Conservation (phyloP, 1,140 invertebrate species). For the Phenacoccus solenopsis region DNA sequence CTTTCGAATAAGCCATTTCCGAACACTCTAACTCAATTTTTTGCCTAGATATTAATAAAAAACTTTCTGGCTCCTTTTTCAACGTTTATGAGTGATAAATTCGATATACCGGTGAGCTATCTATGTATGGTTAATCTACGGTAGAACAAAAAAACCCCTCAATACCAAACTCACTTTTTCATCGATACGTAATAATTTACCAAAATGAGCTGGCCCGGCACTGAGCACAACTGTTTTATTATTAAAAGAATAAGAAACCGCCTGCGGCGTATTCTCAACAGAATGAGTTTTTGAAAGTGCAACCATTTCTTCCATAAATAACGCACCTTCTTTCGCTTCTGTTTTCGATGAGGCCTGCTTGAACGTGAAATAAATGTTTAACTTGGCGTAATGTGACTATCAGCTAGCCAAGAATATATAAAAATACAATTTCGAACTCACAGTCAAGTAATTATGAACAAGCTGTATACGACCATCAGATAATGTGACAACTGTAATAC, state of each 20-base stretch:
- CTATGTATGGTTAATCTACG: no score
- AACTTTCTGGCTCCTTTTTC: no score
- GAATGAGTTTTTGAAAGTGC: constrained; percentile 67
- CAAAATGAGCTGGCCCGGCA: constrained; percentile 88
- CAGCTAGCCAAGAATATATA: neutral
- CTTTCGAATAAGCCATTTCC: no score
- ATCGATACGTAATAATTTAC: constrained; percentile 50
- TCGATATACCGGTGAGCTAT: no score
- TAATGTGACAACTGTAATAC: constrained; percentile 78
- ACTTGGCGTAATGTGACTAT: neutral
- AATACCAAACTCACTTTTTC: constrained; percentile 34
- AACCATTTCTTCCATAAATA: constrained; percentile 96
- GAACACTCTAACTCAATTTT: no score
- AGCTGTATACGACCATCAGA: constrained; percentile 82
- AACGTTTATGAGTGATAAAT: no score
- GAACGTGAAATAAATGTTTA: constrained; percentile 11
- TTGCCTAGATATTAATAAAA: no score
- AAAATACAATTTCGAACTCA: constrained; percentile 39
- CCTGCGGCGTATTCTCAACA: constrained; percentile 31
- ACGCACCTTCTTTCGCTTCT: constrained; percentile 80
- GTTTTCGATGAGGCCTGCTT: constrained; percentile 64
- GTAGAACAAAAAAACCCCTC: no score
- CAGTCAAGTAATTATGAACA: constrained; percentile 69
- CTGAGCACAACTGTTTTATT: constrained; percentile 39
- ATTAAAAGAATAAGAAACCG: constrained; percentile 24